phyloP scores from a whole-genome alignment of 1,140 invertebrate species.

The Tetramorium parvispinum region DNA sequence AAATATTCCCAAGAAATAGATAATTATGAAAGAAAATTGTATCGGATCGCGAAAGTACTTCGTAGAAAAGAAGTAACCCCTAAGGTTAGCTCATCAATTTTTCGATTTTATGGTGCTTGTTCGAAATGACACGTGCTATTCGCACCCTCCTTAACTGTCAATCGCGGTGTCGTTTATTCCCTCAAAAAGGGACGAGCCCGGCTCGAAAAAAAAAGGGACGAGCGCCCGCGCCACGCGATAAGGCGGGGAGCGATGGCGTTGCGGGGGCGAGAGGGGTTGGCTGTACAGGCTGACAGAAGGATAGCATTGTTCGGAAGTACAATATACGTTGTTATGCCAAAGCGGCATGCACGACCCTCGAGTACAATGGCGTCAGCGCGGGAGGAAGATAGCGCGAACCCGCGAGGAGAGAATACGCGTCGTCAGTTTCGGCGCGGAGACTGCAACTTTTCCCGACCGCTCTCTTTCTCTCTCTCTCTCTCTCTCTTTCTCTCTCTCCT shows the following conservation, averaged over 20 bases:
- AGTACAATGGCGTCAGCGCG: conserved; percentile 72
- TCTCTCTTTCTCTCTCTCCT: conserved; percentile 7
- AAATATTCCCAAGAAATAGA: neutral
- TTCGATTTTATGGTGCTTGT: conserved; percentile 41
- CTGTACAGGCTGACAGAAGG: conserved; percentile 58
- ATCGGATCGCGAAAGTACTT: neutral
- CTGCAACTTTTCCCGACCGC: conserved; percentile 49
- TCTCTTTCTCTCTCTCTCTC: conserved; percentile 59
- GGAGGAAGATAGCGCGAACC: conserved; percentile 59
- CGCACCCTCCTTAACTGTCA: conserved; percentile 57
- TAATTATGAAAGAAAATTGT: neutral
- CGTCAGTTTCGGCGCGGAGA: conserved; percentile 60
- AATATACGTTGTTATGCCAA: conserved; percentile 79
- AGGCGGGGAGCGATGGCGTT: conserved; percentile 54
- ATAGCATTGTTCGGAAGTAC: conserved; percentile 79
- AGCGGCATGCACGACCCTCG: conserved; percentile 72
- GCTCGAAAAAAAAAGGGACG: conserved; percentile 72
- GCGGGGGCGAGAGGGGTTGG: neutral
- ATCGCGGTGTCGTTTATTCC: conserved; percentile 52
- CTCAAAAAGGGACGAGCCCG: conserved; percentile 37
- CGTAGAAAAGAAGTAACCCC: neutral
- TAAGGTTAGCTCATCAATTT: conserved; percentile 35
- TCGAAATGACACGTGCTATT: conserved; percentile 34
- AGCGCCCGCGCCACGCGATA: conserved; percentile 65
- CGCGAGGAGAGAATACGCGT: conserved; percentile 56